Evolutionary conservation across 2,113 vertebrate species (phyloP).

Genomic region (Oenanthe melanoleuca): DNA sequence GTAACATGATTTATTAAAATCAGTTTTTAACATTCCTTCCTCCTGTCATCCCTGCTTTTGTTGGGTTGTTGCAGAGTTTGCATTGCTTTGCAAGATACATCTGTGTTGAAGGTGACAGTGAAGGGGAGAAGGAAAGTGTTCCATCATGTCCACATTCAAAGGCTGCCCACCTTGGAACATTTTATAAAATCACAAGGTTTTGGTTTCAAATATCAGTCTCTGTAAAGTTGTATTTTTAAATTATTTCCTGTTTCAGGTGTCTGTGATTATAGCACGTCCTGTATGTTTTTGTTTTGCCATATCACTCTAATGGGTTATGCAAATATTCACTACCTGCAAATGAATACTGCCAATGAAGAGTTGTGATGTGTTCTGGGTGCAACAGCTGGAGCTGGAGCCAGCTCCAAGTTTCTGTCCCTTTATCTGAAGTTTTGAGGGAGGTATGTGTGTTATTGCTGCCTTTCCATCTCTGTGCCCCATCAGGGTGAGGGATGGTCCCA

Average conservation of each 20-base stretch:
- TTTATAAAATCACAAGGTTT: neutral
- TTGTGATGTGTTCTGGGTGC: neutral
- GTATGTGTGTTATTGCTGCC: neutral
- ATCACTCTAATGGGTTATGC: neutral
- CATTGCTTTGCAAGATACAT: neutral
- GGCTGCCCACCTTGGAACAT: neutral
- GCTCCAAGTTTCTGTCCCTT: neutral
- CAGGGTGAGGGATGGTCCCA: neutral
- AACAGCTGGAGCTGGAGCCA: neutral
- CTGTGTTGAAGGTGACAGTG: neutral
- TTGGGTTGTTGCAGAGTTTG: neutral
- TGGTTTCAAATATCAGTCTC: neutral
- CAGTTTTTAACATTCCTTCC: neutral
- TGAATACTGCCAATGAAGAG: neutral
- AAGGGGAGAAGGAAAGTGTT: neutral
- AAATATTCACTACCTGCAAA: neutral
- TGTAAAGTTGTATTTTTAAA: neutral
- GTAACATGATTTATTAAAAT: slow-evolving; percentile 61
- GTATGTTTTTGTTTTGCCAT: neutral
- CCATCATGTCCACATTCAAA: neutral
- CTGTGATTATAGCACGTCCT: neutral
- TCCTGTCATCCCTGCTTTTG: neutral
- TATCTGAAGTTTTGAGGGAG: neutral
- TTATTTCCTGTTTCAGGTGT: neutral
- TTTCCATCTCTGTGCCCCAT: neutral